Conservation (phyloP, 1,140 invertebrate species). For the Rhyacophila brunnea region DNA sequence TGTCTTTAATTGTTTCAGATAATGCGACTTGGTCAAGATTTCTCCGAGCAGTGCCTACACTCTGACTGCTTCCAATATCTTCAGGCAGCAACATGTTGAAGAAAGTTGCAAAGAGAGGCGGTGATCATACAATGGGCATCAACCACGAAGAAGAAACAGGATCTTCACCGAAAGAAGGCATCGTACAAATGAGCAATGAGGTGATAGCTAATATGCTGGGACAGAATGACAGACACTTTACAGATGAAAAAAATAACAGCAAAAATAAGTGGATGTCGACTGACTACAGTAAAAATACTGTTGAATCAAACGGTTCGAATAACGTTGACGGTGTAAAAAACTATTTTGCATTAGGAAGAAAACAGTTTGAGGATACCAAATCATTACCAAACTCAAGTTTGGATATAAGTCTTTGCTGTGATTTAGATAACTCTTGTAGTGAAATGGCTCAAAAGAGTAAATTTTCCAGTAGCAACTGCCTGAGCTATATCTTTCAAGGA, state of each 20-base stretch:
- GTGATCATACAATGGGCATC: too few species aligned
- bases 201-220: constrained; percentile 10
- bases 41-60: too few species aligned
- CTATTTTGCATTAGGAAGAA: constrained; percentile 6
- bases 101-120: too few species aligned
- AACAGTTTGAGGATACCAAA: too few species aligned
- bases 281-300: neutral
- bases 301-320: neutral
- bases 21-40: too few species aligned
- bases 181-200: neutral
- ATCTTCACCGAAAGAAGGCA: too few species aligned
- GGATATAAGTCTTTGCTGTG: neutral
- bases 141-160: too few species aligned
- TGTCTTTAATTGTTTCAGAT: too few species aligned
- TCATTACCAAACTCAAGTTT: too few species aligned
- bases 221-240: constrained; percentile 2
- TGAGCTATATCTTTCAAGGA: neutral
- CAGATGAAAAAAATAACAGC: neutral
- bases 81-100: too few species aligned
- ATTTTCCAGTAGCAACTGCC: constrained; percentile 1
- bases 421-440: constrained; percentile 4
- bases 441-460: constrained; percentile 1
- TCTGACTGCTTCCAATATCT: too few species aligned
- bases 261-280: neutral
- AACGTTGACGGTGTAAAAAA: constrained; percentile 5